These are phyloP conservation scores for Neuroterus valhalla DNA, from an alignment of 1,140 invertebrate species.

Conservation along the genomic window DNA sequence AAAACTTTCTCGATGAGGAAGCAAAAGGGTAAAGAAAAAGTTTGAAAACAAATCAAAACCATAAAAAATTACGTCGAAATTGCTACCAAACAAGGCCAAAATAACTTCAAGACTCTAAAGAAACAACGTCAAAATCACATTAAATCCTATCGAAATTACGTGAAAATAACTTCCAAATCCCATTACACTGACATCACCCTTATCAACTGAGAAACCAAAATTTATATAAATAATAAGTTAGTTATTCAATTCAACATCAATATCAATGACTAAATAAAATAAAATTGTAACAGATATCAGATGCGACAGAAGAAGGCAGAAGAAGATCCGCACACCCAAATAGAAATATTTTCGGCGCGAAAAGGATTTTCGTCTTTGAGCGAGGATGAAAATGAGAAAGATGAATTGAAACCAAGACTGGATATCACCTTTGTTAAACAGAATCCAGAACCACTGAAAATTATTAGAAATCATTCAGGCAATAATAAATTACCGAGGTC, in stretches of 20 bases:
- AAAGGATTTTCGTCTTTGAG: slow-evolving; percentile 1
- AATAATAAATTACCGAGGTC: slow-evolving; percentile 48
- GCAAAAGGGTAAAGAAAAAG: too few species aligned
- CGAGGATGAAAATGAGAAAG: not conserved
- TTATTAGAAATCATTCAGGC: slow-evolving; percentile 13
- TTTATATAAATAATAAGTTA: too few species aligned
- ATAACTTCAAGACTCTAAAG: too few species aligned
- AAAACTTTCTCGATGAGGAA: too few species aligned
- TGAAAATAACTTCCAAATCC: too few species aligned
- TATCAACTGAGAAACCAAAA: too few species aligned
- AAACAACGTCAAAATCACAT: too few species aligned
- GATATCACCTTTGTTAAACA: not conserved
- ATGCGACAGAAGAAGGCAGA: not conserved
- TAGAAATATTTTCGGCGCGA: not conserved
- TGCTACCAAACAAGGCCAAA: too few species aligned
- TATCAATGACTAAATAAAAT: not conserved
- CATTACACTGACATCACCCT: too few species aligned
- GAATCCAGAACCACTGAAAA: not conserved
- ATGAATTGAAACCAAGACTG: not conserved
- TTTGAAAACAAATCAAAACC: too few species aligned
- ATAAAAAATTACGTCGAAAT: too few species aligned
- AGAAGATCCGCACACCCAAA: not conserved
- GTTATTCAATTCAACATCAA: not conserved
- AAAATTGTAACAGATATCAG: not conserved
- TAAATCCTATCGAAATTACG: too few species aligned